A percentile compares a stretch with the other conserved stretches of the same genome.
Evolutionary conservation across 23 tunicate species (phyloP).

Genomic region (Clavelina lepadiformis): DNA sequence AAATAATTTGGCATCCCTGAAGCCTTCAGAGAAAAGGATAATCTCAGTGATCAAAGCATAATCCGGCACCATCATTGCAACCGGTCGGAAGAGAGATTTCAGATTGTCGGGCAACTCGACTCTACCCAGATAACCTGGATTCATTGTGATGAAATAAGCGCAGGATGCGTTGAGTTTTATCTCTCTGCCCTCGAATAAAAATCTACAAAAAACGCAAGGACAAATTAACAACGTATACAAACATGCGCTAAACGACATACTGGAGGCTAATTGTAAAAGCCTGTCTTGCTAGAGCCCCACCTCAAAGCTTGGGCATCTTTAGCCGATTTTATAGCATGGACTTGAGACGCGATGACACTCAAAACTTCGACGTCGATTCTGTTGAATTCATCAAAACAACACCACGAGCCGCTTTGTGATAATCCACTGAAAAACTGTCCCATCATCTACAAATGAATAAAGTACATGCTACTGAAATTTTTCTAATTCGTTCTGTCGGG

Average conservation of each 20-base stretch:
- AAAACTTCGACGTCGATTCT: constrained; percentile 93
- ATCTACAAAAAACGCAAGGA: constrained; percentile 37
- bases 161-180: constrained; percentile 77
- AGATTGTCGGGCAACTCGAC: constrained; percentile 94
- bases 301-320: constrained; percentile 83
- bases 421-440: constrained; percentile 96
- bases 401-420: constrained; percentile 93
- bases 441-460: constrained; percentile 59
- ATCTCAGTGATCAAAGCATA: constrained; percentile 86
- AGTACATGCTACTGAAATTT: no score
- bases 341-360: constrained; percentile 96
- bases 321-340: constrained; percentile 87
- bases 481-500: no score
- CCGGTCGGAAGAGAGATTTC: constrained; percentile 94
- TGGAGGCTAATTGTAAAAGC: no score
- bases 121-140: constrained; percentile 86
- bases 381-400: constrained; percentile 97
- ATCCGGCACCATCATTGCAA: constrained; percentile 95
- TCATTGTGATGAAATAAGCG: constrained; percentile 98
- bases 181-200: constrained; percentile 88
- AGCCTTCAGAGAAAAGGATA: constrained; percentile 91
- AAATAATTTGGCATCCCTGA: constrained; percentile 74
- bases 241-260: no score
- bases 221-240: no score
- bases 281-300: no score